Base-by-base conservation (phyloP, 2,888 invertebrate species). In the Lasioglossum marginatum region DNA sequence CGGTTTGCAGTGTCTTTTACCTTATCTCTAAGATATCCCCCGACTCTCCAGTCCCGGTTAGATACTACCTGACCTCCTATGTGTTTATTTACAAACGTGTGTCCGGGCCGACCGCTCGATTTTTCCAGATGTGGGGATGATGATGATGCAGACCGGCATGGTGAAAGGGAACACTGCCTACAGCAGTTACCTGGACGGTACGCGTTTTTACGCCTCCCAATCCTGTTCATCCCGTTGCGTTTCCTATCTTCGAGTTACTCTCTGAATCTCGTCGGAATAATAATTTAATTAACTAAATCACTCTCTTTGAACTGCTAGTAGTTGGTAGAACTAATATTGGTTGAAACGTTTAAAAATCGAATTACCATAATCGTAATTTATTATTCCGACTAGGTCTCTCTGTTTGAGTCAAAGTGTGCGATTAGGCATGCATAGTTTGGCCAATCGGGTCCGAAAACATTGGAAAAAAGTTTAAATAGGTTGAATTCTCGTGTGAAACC, bases 131-230 rank as follows among this genome's bases (percentile, higher is more conserved):
- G 98, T 98, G 96, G 98, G 98, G 97, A 98, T 98, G 98, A 98
- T 98, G 97, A 98, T 98, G 98, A 98, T 98, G 98, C 98, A 98
- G 97, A 97, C 98, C 96, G 98, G 98, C 96, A 98, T 98, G 98
- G 98, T 98, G 97, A 98, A 98, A 97, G 97, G 98, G 96, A 98
- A 97, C 97, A 96, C 96, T 95, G 96, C 97, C 96, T 96, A 96
- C 96, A 96, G 96, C 96, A 96, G 96, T 96, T 97, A 96, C 96
- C 96, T 97, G 96, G 97, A 98, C 97, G 98, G 98, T 98, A 98
- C 97, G 98, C 96, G 95, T 95, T 92, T 95, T 94, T 93, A 91
- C 92, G 89, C 92, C 92, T 91, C 85, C 92, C 87, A 85, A 57
- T 87, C 86, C 86, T 85, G 79, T 88, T 86, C 34, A 79, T 89